Conservation (phyloP, 1,140 invertebrate genomes). For the Limonius californicus region DNA sequence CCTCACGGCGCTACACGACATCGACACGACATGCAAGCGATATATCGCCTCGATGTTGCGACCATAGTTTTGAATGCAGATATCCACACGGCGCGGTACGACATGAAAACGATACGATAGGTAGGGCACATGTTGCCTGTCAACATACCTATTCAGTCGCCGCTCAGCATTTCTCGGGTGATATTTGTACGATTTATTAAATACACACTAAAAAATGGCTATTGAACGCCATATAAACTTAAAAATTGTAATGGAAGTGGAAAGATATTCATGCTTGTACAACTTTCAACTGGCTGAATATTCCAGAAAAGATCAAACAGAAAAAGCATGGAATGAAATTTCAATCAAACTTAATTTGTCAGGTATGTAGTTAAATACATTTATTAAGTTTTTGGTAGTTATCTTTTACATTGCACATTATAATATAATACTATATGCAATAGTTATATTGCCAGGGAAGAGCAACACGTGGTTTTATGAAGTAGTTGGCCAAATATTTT, state of each 20-base stretch:
- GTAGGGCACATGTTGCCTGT: neutral
- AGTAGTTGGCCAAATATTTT: slow-evolving; percentile 13
- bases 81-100: neutral
- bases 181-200: too few relatives aligned
- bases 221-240: neutral
- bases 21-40: neutral
- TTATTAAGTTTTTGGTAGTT: neutral
- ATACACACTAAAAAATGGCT: too few relatives aligned
- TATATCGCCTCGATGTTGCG: neutral
- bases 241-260: neutral
- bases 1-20: too few relatives aligned
- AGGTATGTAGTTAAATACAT: neutral
- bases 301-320: neutral
- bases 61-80: neutral
- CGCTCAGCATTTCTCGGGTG: neutral
- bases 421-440: too few relatives aligned
- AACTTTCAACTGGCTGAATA: slow-evolving; percentile 5
- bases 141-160: neutral
- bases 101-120: neutral
- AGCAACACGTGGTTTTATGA: neutral
- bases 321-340: slow-evolving; percentile 16
- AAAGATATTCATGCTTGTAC: neutral
- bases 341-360: neutral
- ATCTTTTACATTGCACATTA: neutral
- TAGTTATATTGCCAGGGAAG: slow-evolving; percentile 11